Evolutionary conservation across 2,113 vertebrate genomes (phyloP).

Genomic region (Pantherophis guttatus): DNA sequence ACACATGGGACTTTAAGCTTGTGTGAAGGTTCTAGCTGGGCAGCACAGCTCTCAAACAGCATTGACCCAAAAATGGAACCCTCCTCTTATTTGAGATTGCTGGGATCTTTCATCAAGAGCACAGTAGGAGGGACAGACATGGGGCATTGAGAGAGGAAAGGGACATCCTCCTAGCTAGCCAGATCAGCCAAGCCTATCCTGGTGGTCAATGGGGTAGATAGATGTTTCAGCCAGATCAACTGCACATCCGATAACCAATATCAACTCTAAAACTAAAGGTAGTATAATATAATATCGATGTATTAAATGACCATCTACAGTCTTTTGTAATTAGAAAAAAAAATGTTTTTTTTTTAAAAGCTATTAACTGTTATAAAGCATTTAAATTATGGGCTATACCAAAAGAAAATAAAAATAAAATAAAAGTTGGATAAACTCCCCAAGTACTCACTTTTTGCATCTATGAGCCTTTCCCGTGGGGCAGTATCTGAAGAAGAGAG

Average conservation of each 20-base stretch:
- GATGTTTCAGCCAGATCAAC: neutral
- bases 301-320: neutral
- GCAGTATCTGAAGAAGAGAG: slow-evolving; percentile 95
- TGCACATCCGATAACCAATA: too few relatives aligned
- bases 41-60: neutral
- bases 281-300: neutral
- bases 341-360: neutral
- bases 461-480: slow-evolving; percentile 92
- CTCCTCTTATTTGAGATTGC: neutral
- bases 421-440: neutral
- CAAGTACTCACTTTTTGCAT: slow-evolving; percentile 90
- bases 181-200: neutral
- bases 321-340: neutral
- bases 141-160: neutral
- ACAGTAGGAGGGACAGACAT: neutral
- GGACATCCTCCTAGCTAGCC: neutral
- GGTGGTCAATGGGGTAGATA: neutral
- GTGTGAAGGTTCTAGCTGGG: neutral
- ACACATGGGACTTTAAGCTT: neutral
- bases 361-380: neutral
- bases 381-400: neutral
- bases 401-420: neutral
- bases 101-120: neutral
- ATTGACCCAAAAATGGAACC: neutral
- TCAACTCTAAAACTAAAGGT: neutral